phyloP scores from a whole-genome alignment of 2,888 invertebrate species.

The Automeris io region DNA sequence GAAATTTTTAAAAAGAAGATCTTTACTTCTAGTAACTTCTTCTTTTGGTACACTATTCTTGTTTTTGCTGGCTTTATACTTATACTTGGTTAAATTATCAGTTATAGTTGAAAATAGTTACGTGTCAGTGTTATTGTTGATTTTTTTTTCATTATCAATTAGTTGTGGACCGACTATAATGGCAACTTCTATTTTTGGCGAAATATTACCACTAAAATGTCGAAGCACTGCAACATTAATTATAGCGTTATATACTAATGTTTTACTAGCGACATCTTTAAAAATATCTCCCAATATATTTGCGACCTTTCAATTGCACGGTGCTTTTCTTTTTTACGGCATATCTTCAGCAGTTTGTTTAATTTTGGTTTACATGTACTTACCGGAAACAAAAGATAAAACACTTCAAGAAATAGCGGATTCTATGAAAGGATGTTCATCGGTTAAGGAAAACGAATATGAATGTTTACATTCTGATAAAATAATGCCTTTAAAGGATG shows the following conservation, averaged over 20 bases:
- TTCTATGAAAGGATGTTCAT: constrained; percentile 14
- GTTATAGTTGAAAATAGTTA: constrained; percentile 24
- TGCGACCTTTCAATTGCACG: constrained; percentile 22
- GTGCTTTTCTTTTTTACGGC: constrained; percentile 27
- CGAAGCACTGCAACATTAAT: constrained; percentile 22
- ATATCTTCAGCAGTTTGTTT: constrained; percentile 14
- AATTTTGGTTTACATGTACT: constrained; percentile 25
- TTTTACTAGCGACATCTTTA: constrained; percentile 13
- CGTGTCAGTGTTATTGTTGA: constrained; percentile 21
- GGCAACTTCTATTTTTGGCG: constrained; percentile 22
- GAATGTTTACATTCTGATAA: no score
- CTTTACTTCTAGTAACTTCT: constrained; percentile 23
- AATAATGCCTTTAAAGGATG: no score
- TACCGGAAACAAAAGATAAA: constrained; percentile 43
- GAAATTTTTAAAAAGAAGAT: constrained; percentile 24
- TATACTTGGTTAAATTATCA: constrained; percentile 21
- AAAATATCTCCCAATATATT: constrained; percentile 30
- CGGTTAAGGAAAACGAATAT: no score
- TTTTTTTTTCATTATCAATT: constrained; percentile 25
- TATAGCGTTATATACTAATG: constrained; percentile 11
- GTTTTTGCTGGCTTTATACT: constrained; percentile 23
- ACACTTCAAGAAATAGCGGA: constrained; percentile 35
- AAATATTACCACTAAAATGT: constrained; percentile 28
- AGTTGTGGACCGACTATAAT: constrained; percentile 32
- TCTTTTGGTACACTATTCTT: constrained; percentile 21